Evolutionary conservation across 2,888 invertebrate species (phyloP), one percentile per base, ranked within the genome.

Genomic region (Marasmarcha lunaedactyla): DNA sequence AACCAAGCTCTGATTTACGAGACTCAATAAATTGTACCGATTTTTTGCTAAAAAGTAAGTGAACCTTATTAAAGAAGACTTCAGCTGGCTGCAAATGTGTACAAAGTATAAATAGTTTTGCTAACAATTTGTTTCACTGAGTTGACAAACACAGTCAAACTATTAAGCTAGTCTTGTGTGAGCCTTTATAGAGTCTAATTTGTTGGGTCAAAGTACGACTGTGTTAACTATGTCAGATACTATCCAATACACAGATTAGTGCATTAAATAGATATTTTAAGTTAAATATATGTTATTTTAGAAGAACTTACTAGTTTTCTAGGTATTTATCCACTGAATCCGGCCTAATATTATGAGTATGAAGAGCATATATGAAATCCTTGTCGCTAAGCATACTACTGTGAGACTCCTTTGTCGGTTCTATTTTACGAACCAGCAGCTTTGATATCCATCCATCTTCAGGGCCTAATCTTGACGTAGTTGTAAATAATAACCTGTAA

Each of bases 311-410:
- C 97, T 95, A 95, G 77, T 95, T 95, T 54, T 88, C 86, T 52
- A 97, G 84, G 76, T 98, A 98, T 70, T 91, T 87, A 50, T 91
- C 89, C 78, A 91, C 90, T 36, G 89, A 90, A 74, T 95, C 96
- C 30, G 97, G 94, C 59, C 94, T 90, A 51, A 97, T 93, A 71
- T 96, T 94, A 73, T 98, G 97, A 46, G 97, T 97, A 68, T 97
- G 94, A 43, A 98, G 86, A 47, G 97, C 95, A 77, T 95, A 98
- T 57, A 99, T 92, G 42, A 92, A 89, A 77, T 98, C 98, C 76
- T 97, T 97, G 76, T 96, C 95, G 57, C 97, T 95, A 36, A 98
- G 87, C 90, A 97, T 94, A 48, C 96, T 91, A 59, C 98, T 98
- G 74, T 98, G 98, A 2, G 97, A 93, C 68, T 97, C 96, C 71